Evolutionary conservation across 2,113 vertebrate genomes (phyloP).

Genomic region (Petrocephalus microphthalmus): DNA sequence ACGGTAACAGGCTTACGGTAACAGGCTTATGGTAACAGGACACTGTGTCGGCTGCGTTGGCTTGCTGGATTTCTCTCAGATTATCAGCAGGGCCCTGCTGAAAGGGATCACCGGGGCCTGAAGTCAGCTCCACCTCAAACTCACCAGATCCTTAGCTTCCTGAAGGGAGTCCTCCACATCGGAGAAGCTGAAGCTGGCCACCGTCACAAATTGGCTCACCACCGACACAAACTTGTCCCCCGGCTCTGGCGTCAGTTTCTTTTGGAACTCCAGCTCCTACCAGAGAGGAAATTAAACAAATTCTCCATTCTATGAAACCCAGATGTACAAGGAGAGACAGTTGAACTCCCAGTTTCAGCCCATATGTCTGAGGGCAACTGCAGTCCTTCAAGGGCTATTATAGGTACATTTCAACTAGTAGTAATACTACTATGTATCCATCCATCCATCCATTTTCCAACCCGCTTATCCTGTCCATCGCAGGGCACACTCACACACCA

Average conservation of each 20-base stretch:
- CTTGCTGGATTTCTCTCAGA: neutral
- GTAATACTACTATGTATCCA: neutral
- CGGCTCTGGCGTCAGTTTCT: slow-evolving; percentile 67
- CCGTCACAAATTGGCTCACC: slow-evolving; percentile 95
- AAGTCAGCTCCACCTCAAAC: slow-evolving; percentile 18
- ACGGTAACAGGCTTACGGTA: too few relatives aligned
- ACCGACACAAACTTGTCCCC: slow-evolving; percentile 96
- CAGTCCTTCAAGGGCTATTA: neutral
- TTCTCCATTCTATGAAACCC: neutral
- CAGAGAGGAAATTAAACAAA: neutral
- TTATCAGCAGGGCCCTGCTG: neutral
- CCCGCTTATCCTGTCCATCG: too few relatives aligned
- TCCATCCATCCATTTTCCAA: too few relatives aligned
- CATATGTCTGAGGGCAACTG: too few relatives aligned
- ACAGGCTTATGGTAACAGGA: neutral
- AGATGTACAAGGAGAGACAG: neutral
- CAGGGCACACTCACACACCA: too few relatives aligned
- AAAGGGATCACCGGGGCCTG: neutral
- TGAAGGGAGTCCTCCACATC: slow-evolving; percentile 90
- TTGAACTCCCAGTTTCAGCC: neutral
- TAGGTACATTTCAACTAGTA: neutral
- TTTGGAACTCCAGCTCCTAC: slow-evolving; percentile 92
- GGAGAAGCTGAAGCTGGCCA: slow-evolving; percentile 97
- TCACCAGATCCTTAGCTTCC: slow-evolving; percentile 93
- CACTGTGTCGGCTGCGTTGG: neutral